Conservation (phyloP, 2,113 vertebrate species). For the Corydoras sp. region DNA sequence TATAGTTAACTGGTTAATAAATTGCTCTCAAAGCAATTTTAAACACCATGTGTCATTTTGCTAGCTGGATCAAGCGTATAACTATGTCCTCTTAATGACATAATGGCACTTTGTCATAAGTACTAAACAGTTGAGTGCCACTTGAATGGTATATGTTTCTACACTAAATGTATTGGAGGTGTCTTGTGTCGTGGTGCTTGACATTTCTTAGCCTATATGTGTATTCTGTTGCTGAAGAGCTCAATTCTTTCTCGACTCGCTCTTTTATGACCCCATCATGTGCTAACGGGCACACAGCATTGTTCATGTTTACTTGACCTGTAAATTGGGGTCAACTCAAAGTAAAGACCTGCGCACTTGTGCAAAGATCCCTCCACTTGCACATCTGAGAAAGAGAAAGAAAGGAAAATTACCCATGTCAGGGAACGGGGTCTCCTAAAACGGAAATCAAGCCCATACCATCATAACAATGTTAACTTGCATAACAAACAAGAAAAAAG, state of each 20-base stretch:
- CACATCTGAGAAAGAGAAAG: constrained; percentile 3
- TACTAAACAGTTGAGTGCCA: constrained; percentile 18
- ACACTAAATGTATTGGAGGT: constrained; percentile 19
- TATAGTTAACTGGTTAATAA: constrained; percentile 6
- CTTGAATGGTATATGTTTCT: constrained; percentile 22
- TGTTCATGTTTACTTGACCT: constrained; percentile 66
- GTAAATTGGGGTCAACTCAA: constrained; percentile 67
- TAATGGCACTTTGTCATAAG: constrained; percentile 10
- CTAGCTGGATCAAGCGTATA: constrained; percentile 4
- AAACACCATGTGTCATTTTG: constrained; percentile 12
- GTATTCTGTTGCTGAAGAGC: constrained; percentile 25
- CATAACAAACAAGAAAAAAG: not conserved
- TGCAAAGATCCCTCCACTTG: constrained; percentile 31
- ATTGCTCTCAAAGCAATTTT: constrained; percentile 9
- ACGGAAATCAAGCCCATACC: not conserved
- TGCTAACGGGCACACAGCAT: constrained; percentile 54
- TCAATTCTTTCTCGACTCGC: constrained; percentile 32
- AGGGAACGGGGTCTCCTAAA: not conserved
- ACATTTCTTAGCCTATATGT: constrained; percentile 32
- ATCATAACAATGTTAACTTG: constrained; percentile 1
- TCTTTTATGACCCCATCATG: constrained; percentile 39
- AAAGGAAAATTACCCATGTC: not conserved
- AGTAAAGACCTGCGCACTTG: constrained; percentile 48
- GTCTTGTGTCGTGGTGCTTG: constrained; percentile 26
- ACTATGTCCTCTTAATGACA: constrained; percentile 22